phyloP scores from a whole-genome alignment of 2,797 vertebrate genomes.

The Micropoecilia bifurca region DNA sequence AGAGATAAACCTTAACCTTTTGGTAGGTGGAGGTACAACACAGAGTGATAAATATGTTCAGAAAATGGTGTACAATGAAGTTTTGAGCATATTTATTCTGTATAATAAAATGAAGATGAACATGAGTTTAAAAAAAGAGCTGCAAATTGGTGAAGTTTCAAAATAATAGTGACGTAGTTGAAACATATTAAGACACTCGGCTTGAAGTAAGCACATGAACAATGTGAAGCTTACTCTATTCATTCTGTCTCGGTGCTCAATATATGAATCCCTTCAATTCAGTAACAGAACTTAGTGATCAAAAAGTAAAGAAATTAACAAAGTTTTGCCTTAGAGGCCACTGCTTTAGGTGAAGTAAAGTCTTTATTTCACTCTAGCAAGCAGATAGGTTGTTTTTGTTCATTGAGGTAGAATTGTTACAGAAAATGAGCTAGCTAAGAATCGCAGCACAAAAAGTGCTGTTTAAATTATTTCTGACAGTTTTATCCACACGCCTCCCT shows the following conservation, averaged over 20 bases:
- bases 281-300: background rate
- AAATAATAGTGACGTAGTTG: background rate
- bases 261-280: background rate
- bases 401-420: background rate
- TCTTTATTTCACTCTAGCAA: background rate
- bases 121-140: background rate
- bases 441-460: background rate
- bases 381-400: background rate
- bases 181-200: background rate
- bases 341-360: background rate
- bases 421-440: background rate
- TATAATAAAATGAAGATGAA: background rate
- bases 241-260: background rate
- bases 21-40: background rate
- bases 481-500: background rate
- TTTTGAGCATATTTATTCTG: background rate
- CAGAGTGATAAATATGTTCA: background rate
- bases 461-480: background rate
- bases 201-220: background rate
- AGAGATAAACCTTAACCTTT: background rate
- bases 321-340: background rate
- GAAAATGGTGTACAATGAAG: background rate
- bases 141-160: background rate
- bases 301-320: background rate
- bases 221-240: slow-evolving; percentile 11